phyloP scores from a whole-genome alignment of 2,888 invertebrate genomes.

The Steromphala cineraria region DNA sequence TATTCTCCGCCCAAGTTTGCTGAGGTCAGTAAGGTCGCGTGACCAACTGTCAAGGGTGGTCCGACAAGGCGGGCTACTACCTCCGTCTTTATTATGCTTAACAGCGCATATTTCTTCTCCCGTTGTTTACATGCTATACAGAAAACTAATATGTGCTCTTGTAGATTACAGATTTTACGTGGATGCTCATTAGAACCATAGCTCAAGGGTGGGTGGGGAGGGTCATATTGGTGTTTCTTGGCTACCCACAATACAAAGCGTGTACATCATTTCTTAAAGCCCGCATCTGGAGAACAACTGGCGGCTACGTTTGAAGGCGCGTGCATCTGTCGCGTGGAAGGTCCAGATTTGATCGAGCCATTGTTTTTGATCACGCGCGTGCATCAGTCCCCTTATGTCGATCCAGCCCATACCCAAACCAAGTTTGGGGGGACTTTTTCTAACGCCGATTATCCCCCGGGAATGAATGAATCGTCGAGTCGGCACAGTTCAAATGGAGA shows the following conservation, averaged over 20 bases:
- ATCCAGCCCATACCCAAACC: neutral
- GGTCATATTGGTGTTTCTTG: neutral
- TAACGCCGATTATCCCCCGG: neutral
- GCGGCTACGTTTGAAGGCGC: neutral
- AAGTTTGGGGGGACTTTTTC: neutral
- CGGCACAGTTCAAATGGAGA: neutral
- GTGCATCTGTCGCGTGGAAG: slow-evolving; percentile 24
- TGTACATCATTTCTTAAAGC: neutral
- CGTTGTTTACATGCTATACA: neutral
- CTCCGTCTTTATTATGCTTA: neutral
- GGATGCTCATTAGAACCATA: neutral
- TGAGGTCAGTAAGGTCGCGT: neutral
- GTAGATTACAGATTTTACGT: neutral
- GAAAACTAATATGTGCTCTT: neutral
- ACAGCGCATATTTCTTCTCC: neutral
- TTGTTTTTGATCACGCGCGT: slow-evolving; percentile 8
- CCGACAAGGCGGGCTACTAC: neutral
- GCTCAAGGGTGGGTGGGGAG: neutral
- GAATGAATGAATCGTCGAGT: neutral
- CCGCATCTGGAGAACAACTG: slow-evolving; percentile 22
- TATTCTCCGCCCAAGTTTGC: neutral
- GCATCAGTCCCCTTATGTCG: slow-evolving; percentile 15
- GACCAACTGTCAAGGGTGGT: neutral
- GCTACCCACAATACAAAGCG: neutral
- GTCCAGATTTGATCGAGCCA: slow-evolving; percentile 2